Evolutionary conservation across 2,888 invertebrate species (phyloP).

Genomic region (Caenorhabditis imperialis): DNA sequence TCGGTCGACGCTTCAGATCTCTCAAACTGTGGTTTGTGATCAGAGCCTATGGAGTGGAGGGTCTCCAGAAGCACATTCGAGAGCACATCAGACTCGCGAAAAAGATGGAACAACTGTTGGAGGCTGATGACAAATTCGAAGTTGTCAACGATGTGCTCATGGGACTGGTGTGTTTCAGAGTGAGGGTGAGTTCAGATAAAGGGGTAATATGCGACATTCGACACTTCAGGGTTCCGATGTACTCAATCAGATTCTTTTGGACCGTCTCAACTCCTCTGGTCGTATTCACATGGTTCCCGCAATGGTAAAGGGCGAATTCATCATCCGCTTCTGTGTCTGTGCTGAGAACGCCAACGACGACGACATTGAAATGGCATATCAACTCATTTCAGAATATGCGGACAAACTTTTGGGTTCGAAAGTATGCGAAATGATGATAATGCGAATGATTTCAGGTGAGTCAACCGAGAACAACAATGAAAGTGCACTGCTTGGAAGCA

Average conservation of each 20-base stretch:
- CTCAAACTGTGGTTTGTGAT: slow-evolving; percentile 98
- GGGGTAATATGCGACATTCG: too few relatives aligned
- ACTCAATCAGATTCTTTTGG: slow-evolving; percentile 90
- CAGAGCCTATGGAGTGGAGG: slow-evolving; percentile 92
- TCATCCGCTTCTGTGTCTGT: slow-evolving; percentile 87
- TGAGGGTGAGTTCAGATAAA: slow-evolving; percentile 59
- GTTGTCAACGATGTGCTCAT: slow-evolving; percentile 77
- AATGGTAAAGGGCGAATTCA: slow-evolving; percentile 76
- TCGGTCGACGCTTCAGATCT: slow-evolving; percentile 93
- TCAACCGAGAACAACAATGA: too few relatives aligned
- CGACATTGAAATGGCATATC: slow-evolving; percentile 81
- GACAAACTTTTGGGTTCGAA: slow-evolving; percentile 83
- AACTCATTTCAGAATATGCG: slow-evolving; percentile 79
- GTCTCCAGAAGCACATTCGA: slow-evolving; percentile 92
- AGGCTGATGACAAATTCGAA: slow-evolving; percentile 76
- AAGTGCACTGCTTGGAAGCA: too few relatives aligned
- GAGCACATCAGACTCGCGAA: slow-evolving; percentile 80
- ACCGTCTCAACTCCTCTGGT: slow-evolving; percentile 93
- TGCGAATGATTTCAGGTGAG: too few relatives aligned
- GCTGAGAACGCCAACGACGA: slow-evolving; percentile 89
- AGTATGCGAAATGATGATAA: too few relatives aligned
- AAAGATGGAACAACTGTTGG: slow-evolving; percentile 74
- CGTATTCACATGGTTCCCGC: slow-evolving; percentile 89
- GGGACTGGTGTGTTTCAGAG: slow-evolving; percentile 78
- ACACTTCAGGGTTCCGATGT: slow-evolving; percentile 82